phyloP scores from a whole-genome alignment of 2,888 invertebrate genomes.

The Oligia latruncula region DNA sequence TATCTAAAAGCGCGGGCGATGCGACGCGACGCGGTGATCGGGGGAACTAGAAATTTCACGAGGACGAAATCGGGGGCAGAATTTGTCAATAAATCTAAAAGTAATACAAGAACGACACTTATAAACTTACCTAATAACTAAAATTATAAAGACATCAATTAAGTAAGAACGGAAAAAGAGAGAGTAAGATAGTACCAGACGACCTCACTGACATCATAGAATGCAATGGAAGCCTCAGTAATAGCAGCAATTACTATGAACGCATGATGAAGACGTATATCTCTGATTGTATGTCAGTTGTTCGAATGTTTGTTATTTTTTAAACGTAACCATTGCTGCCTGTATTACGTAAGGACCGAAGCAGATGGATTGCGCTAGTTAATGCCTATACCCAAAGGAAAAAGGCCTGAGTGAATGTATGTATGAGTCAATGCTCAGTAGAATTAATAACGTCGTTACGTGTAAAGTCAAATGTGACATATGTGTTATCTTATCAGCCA shows the following conservation, averaged over 20 bases:
- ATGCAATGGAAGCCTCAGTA: conserved; percentile 42
- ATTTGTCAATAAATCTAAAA: neutral
- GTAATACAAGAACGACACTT: neutral
- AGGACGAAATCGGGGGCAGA: neutral
- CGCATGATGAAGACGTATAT: conserved; percentile 54
- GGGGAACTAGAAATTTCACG: neutral
- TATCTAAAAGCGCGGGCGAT: neutral
- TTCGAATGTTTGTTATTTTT: conserved; percentile 20
- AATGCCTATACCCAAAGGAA: neutral
- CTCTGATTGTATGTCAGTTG: conserved; percentile 44
- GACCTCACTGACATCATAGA: conserved; percentile 30
- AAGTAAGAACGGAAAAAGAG: conserved; percentile 39
- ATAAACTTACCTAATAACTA: neutral
- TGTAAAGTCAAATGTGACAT: conserved; percentile 14
- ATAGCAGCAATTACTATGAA: conserved; percentile 50
- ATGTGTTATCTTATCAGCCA: neutral
- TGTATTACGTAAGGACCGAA: no score
- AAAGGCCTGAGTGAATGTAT: neutral
- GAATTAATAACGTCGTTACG: neutral
- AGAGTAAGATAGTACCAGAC: conserved; percentile 32
- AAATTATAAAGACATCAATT: neutral
- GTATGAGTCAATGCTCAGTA: neutral
- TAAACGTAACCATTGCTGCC: neutral
- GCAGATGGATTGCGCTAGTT: neutral
- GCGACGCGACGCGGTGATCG: neutral